A percentile compares a stretch with the other conserved stretches of the same genome.
phyloP scores from a whole-genome alignment of 2,888 invertebrate genomes.

The Mimachlamys varia region DNA sequence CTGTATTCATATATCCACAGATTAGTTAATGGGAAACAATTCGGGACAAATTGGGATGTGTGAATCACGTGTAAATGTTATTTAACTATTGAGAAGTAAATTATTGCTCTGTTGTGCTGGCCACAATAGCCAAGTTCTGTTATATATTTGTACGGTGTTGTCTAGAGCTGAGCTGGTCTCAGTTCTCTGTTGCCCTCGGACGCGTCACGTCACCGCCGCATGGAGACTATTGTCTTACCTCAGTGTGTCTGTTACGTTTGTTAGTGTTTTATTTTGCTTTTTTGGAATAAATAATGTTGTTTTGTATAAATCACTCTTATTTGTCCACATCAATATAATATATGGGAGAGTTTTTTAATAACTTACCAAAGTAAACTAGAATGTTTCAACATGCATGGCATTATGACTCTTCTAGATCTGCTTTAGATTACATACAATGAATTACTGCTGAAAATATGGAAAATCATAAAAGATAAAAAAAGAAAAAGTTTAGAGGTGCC shows the following conservation, averaged over 20 bases:
- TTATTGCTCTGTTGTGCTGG: neutral
- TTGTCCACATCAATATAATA: neutral
- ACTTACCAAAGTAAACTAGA: no score
- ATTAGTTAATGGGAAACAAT: no score
- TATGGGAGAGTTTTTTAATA: no score
- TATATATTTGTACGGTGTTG: neutral
- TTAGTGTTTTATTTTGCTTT: neutral
- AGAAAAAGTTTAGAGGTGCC: no score
- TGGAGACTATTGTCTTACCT: neutral
- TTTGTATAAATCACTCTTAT: neutral
- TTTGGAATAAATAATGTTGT: conserved; percentile 13
- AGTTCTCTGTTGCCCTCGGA: neutral
- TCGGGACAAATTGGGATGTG: neutral
- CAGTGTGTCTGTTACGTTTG: neutral
- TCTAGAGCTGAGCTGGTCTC: neutral
- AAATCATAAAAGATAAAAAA: no score
- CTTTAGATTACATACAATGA: no score
- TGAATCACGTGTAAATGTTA: no score
- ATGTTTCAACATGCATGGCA: no score
- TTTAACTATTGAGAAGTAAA: neutral
- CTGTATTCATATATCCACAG: no score
- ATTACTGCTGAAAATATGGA: no score
- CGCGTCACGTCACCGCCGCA: neutral
- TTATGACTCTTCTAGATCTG: no score
- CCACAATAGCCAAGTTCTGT: conserved; percentile 23